Evolutionary conservation across 2,888 invertebrate genomes (phyloP), one percentile per base, ranked within the genome.

Genomic region (Agrotis exclamationis): DNA sequence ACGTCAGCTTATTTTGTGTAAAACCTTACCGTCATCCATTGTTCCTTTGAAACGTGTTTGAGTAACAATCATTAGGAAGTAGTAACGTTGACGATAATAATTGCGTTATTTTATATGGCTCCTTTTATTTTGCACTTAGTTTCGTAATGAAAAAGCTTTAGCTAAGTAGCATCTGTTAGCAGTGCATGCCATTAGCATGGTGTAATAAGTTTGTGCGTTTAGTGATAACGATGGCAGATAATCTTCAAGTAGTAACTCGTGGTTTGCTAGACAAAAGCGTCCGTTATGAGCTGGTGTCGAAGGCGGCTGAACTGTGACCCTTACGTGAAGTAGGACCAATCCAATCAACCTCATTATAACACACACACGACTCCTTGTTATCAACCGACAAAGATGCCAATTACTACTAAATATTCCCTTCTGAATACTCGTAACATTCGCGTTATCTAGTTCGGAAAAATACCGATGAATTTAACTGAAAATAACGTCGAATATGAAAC

Each of bases 261-360:
- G 50, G 60, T 68, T 78, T 58, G 62, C 51, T 66, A 79, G 76
- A 80, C 76, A 84, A 80, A 80, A 77, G 79, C 69, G 66, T 72
- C 56, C 73, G 72, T 86, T 85, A 82, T 86, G 81, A 84, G 82
- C 80, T 84, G 74, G 79, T 86, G 80, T 85, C 80, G 79, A 82
- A 86, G 83, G 83, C 78, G 82, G 72, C 81, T 87, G 88, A 87
- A 84, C 89, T 89, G 78, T 89, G 90, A 90, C 90, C 90, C 86
- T 84, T 81, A 82, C 77, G 82, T 86, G 83, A 86, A 89, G 83
- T 88, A 86, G 79, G 86, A 82, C 88, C 85, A 86, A 90, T 88
- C 87, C 86, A 89, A 92, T 92, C 89, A 87, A 89, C 90, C 87
- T 88, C 86, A 87, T 90, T 72, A 88, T 88, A 62, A 84, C 47